These are phyloP conservation scores for Karalla daura DNA, from an alignment of 2,797 vertebrate genomes.

Conservation along the genomic window DNA sequence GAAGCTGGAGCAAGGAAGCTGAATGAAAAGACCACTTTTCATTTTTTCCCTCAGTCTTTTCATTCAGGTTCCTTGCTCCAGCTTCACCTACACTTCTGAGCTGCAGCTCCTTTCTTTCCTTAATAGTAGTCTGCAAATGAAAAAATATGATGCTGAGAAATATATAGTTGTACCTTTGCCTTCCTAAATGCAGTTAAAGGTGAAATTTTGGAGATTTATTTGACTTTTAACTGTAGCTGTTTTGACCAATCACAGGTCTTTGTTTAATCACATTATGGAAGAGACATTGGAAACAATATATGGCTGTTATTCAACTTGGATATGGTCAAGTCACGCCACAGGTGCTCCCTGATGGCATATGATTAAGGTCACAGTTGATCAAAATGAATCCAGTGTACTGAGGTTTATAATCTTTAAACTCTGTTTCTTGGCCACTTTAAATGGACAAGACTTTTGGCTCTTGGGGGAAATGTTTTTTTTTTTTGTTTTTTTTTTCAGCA, in stretches of 20 bases:
- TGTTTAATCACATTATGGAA: constrained; percentile 27
- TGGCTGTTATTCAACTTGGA: constrained; percentile 24
- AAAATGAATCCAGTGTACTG: background rate
- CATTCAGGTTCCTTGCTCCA: background rate
- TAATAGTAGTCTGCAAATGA: no score
- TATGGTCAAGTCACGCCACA: constrained; percentile 5
- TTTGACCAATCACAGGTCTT: background rate
- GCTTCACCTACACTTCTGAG: background rate
- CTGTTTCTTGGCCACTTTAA: no score
- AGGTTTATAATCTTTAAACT: background rate
- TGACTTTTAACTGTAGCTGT: constrained; percentile 1
- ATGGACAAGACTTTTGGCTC: no score
- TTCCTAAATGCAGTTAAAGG: constrained; percentile 9
- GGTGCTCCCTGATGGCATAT: constrained; percentile 1
- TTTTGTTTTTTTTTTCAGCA: no score
- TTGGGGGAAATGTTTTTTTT: no score
- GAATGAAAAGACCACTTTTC: no score
- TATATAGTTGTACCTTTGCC: no score
- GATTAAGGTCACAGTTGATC: background rate
- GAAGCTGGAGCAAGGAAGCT: background rate
- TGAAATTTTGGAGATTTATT: constrained; percentile 14
- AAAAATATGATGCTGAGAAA: no score
- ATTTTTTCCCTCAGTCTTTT: no score
- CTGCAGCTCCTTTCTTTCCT: no score
- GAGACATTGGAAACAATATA: constrained; percentile 19